Evolutionary conservation across 2,888 invertebrate species (phyloP).

Genomic region (Julus scanicus): DNA sequence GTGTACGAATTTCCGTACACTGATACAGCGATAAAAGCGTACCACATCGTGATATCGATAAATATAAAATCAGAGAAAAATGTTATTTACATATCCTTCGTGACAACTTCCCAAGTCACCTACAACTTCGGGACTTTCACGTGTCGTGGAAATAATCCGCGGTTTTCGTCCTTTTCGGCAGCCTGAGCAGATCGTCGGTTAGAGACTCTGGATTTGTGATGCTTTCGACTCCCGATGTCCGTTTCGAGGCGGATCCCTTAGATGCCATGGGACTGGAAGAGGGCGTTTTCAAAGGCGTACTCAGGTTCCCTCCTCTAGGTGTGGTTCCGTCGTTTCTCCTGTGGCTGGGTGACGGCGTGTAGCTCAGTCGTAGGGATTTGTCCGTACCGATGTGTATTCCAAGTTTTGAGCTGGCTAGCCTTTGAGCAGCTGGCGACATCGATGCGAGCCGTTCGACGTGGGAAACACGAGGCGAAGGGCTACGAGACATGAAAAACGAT

Average conservation of each 20-base stretch:
- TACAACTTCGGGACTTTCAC: not conserved
- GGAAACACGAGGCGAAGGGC: constrained; percentile 61
- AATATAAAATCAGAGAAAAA: not conserved
- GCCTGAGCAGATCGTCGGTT: constrained; percentile 87
- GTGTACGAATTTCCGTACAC: too few species aligned
- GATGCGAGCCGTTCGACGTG: constrained; percentile 84
- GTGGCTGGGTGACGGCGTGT: constrained; percentile 70
- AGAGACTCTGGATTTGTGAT: constrained; percentile 59
- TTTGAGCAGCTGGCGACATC: constrained; percentile 95
- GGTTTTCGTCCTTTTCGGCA: constrained; percentile 79
- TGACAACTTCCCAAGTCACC: not conserved
- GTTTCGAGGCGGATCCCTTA: constrained; percentile 69
- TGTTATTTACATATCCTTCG: not conserved
- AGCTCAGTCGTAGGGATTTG: constrained; percentile 70
- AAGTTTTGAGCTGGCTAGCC: constrained; percentile 80
- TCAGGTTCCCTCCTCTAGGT: constrained; percentile 60
- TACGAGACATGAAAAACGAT: constrained; percentile 18
- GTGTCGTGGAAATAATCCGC: constrained; percentile 77
- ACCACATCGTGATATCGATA: not conserved
- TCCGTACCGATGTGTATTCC: constrained; percentile 71
- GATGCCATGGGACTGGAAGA: constrained; percentile 61
- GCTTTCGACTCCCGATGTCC: constrained; percentile 60
- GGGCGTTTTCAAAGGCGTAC: constrained; percentile 61
- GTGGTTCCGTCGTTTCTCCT: constrained; percentile 62
- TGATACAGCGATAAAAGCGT: not conserved